These are phyloP conservation scores for Zygothrica quintamaculata DNA, from an alignment of 2,888 invertebrate genomes.

Conservation along the genomic window DNA sequence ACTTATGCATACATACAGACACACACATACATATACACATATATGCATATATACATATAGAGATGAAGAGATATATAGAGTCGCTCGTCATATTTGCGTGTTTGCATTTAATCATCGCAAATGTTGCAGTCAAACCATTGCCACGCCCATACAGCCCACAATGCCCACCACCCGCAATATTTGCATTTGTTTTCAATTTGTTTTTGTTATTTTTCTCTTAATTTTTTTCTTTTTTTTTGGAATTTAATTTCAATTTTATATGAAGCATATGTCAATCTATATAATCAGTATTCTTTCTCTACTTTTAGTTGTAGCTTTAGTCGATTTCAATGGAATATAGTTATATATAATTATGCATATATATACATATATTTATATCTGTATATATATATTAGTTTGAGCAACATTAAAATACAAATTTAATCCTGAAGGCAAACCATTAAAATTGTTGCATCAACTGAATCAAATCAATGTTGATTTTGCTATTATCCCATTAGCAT, in stretches of 20 bases:
- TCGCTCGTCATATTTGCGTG: slow-evolving; percentile 77
- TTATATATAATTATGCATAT: too few species aligned
- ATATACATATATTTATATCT: too few species aligned
- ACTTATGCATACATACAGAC: neutral
- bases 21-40: slow-evolving; percentile 1
- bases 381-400: too few species aligned
- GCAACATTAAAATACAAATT: too few species aligned
- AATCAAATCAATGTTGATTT: too few species aligned
- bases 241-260: slow-evolving; percentile 39
- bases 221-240: slow-evolving; percentile 15
- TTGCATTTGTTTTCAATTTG: slow-evolving; percentile 51
- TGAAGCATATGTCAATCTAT: too few species aligned
- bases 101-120: slow-evolving; percentile 81
- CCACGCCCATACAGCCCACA: slow-evolving; percentile 38
- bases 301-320: too few species aligned
- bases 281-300: too few species aligned
- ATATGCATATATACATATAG: slow-evolving; percentile 7
- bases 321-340: too few species aligned
- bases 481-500: neutral
- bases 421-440: too few species aligned
- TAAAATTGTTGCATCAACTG: too few species aligned
- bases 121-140: slow-evolving; percentile 60
- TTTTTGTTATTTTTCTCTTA: slow-evolving; percentile 3
- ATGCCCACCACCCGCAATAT: slow-evolving; percentile 29
- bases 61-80: slow-evolving; percentile 37